Evolutionary conservation across 2,113 vertebrate species (phyloP).

Genomic region (Edolisoma coerulescens): DNA sequence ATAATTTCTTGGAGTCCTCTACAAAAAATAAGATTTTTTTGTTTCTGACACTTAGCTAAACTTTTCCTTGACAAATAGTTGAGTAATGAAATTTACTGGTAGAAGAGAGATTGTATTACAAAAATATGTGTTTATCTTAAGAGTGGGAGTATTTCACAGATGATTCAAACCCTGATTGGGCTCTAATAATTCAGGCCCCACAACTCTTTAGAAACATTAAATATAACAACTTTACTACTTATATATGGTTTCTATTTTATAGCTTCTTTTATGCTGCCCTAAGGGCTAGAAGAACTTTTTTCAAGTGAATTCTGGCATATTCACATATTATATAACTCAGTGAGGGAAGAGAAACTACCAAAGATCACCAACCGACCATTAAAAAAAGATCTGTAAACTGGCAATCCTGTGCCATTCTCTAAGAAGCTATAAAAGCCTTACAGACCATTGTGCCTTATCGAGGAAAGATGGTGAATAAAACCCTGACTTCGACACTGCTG

Average conservation of each 20-base stretch:
- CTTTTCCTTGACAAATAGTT: not conserved
- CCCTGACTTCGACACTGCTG: not conserved
- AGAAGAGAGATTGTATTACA: not conserved
- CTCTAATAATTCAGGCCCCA: not conserved
- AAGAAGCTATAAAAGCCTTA: not conserved
- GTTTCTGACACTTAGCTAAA: not conserved
- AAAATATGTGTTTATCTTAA: not conserved
- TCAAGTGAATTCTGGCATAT: not conserved
- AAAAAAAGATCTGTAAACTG: not conserved
- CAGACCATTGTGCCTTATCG: not conserved
- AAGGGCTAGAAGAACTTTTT: not conserved
- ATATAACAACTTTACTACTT: conserved; percentile 6
- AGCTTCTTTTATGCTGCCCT: not conserved
- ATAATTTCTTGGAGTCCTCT: not conserved
- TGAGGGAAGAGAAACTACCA: not conserved
- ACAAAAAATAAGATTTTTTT: not conserved
- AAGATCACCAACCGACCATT: not conserved
- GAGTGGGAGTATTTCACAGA: not conserved
- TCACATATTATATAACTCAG: not conserved
- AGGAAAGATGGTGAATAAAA: not conserved
- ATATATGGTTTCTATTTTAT: not conserved
- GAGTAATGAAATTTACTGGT: not conserved
- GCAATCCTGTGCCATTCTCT: not conserved
- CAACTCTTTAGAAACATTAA: not conserved
- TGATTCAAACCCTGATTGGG: not conserved